Evolutionary conservation across 1,140 invertebrate species (phyloP).

Genomic region (Drosophila subobscura): DNA sequence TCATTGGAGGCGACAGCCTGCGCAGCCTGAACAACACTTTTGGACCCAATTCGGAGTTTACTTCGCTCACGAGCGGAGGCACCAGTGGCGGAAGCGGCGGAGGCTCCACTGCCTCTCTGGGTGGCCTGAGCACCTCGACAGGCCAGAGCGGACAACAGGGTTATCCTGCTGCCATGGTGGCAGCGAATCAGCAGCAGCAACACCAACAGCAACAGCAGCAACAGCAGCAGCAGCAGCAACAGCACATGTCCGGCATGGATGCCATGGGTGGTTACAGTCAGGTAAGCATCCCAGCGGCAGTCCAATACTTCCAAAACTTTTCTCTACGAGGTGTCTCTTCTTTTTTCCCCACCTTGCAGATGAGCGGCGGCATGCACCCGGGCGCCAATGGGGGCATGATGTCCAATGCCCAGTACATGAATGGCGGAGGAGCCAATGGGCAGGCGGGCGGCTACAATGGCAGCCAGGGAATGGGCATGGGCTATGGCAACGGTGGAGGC

Average conservation of each 20-base stretch:
- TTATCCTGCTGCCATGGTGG: constrained; percentile 68
- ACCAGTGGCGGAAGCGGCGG: constrained; percentile 21
- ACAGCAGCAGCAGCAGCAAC: constrained; percentile 56
- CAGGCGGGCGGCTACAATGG: constrained; percentile 70
- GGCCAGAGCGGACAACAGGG: constrained; percentile 57
- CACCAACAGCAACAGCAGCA: constrained; percentile 44
- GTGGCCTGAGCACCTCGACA: constrained; percentile 70
- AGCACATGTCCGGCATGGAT: constrained; percentile 76
- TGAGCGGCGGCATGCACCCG: constrained; percentile 77
- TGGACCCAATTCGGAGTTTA: constrained; percentile 80
- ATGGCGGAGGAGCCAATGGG: constrained; percentile 58
- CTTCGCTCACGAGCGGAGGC: constrained; percentile 51
- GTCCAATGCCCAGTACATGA: constrained; percentile 81
- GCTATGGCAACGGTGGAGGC: constrained; percentile 66
- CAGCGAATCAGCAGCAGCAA: constrained; percentile 65
- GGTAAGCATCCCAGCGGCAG: constrained; percentile 38
- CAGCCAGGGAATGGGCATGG: constrained; percentile 73
- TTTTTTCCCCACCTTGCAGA: constrained; percentile 43
- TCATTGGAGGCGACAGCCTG: constrained; percentile 76
- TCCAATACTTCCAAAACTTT: not conserved
- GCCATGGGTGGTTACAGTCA: constrained; percentile 82
- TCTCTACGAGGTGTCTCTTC: not conserved
- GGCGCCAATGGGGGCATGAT: constrained; percentile 69
- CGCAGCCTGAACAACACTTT: constrained; percentile 81
- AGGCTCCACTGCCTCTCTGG: constrained; percentile 48